Conservation (phyloP, 2,888 invertebrate species). For the Linnaemya tessellans region DNA sequence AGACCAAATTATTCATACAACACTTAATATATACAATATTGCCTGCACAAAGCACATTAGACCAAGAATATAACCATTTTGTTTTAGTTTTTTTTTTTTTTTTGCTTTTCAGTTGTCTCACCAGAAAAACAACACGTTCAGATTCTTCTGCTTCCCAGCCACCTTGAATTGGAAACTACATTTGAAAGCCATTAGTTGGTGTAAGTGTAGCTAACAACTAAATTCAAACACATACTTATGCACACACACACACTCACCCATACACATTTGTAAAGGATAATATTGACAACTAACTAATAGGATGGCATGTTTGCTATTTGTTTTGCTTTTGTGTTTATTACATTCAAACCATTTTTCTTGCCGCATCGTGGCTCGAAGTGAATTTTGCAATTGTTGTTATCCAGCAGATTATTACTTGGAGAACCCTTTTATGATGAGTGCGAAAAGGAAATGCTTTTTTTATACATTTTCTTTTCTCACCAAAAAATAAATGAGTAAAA, state of each 20-base stretch:
- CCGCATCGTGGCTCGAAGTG: slow-evolving; percentile 49
- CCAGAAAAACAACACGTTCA: not conserved
- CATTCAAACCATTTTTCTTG: not conserved
- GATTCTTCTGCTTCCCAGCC: not conserved
- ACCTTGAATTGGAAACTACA: slow-evolving; percentile 16
- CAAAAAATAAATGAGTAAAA: not conserved
- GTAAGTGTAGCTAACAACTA: not conserved
- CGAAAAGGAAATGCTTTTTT: slow-evolving; percentile 11
- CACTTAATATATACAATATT: not conserved
- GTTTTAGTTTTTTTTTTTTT: too few relatives aligned
- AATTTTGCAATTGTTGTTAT: slow-evolving; percentile 21
- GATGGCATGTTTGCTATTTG: slow-evolving; percentile 42
- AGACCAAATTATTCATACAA: not conserved
- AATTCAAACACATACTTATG: not conserved
- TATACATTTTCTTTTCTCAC: not conserved
- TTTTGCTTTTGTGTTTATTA: not conserved
- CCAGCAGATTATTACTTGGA: slow-evolving; percentile 21
- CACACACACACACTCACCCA: not conserved
- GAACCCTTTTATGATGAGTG: slow-evolving; percentile 7
- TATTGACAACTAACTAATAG: slow-evolving; percentile 58
- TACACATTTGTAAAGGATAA: not conserved
- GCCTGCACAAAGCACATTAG: not conserved
- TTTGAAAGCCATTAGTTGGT: slow-evolving; percentile 65
- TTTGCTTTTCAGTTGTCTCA: not conserved
- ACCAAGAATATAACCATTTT: slow-evolving; percentile 29